A percentile compares a stretch with the other conserved stretches of the same genome.
These are phyloP conservation scores for Hiodon alosoides DNA, from an alignment of 2,113 vertebrate genomes.

Conservation along the genomic window DNA sequence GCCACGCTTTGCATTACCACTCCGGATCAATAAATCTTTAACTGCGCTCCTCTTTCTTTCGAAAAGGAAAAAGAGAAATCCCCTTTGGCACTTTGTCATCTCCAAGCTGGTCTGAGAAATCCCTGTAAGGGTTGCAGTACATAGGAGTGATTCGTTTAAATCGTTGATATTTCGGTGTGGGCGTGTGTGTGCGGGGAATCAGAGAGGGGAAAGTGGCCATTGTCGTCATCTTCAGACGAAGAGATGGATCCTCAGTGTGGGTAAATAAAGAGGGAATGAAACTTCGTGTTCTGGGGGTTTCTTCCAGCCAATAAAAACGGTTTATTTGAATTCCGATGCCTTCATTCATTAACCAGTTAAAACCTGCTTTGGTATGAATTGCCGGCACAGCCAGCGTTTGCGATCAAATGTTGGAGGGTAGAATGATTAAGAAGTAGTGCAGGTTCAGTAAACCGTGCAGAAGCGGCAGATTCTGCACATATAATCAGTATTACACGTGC, in stretches of 20 bases:
- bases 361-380: too few relatives aligned
- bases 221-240: constrained; percentile 2
- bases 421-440: not conserved
- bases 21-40: constrained; percentile 48
- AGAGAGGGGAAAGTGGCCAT: not conserved
- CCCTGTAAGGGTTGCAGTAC: not conserved
- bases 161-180: constrained; percentile 12
- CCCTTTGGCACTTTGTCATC: constrained; percentile 3
- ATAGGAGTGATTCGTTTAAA: not conserved
- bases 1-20: constrained; percentile 43
- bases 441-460: not conserved
- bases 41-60: constrained; percentile 25
- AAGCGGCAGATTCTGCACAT: not conserved
- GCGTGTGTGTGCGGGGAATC: not conserved
- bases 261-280: not conserved
- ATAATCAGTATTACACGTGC: too few relatives aligned
- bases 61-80: constrained; percentile 1
- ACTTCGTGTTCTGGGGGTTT: not conserved
- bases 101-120: not conserved
- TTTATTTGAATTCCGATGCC: too few relatives aligned
- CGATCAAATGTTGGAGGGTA: not conserved
- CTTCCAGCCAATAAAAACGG: too few relatives aligned
- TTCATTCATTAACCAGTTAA: too few relatives aligned
- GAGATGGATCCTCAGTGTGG: constrained; percentile 1
- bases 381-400: not conserved